A percentile compares a stretch with the other conserved stretches of the same genome.
phyloP scores from a whole-genome alignment of 1,140 invertebrate genomes.

The Zeugodacus cucurbitae region DNA sequence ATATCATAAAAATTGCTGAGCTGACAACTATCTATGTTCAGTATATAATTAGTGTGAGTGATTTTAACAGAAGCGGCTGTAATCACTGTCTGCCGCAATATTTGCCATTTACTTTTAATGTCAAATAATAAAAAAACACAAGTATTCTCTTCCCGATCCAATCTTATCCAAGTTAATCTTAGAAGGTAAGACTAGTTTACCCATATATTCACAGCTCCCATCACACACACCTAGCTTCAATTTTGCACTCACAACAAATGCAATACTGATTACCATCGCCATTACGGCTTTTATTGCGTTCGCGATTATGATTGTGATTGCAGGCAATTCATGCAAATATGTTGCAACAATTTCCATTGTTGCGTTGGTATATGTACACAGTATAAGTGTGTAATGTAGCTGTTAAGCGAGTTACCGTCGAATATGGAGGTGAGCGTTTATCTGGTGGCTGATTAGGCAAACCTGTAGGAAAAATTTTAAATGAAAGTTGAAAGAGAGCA shows the following conservation, averaged over 20 bases:
- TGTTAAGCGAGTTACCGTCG: too few relatives aligned
- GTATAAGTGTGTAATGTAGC: too few relatives aligned
- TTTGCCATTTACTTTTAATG: neutral
- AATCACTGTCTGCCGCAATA: neutral
- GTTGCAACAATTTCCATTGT: conserved; percentile 12
- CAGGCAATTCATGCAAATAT: neutral
- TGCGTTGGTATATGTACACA: neutral
- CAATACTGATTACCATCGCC: neutral
- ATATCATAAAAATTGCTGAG: too few relatives aligned
- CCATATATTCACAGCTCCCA: neutral
- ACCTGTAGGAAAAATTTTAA: too few relatives aligned
- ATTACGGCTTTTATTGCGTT: conserved; percentile 14
- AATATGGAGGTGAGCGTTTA: too few relatives aligned
- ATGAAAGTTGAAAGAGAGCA: too few relatives aligned
- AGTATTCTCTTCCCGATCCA: neutral
- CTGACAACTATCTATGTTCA: too few relatives aligned
- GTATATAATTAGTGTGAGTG: too few relatives aligned
- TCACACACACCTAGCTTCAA: neutral
- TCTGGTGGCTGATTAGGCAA: too few relatives aligned
- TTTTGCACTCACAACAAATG: neutral
- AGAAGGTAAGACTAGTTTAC: neutral
- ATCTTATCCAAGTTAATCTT: neutral
- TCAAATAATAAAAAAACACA: neutral
- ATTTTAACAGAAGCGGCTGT: neutral
- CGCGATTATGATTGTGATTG: conserved; percentile 17